Percentiles rank a stretch among this genome's conserved stretches.
These are phyloP conservation scores for Ceratosolen fusciceps DNA, from an alignment of 1,140 invertebrate species.

Conservation along the genomic window DNA sequence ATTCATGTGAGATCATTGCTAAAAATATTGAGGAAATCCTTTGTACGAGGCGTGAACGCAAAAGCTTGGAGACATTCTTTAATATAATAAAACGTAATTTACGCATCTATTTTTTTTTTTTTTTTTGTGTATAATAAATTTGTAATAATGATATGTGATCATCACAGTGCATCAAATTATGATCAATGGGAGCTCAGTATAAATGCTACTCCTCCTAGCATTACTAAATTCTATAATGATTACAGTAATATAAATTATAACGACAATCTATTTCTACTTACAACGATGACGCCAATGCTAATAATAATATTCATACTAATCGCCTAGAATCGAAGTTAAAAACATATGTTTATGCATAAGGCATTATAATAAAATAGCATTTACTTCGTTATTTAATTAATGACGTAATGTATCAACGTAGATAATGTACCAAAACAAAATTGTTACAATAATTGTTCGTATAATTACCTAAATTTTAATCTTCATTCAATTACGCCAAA, in stretches of 20 bases:
- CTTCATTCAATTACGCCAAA: too few species aligned
- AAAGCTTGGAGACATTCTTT: not conserved
- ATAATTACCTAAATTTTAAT: too few species aligned
- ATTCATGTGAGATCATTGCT: not conserved
- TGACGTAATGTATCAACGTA: too few species aligned
- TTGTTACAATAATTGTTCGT: too few species aligned
- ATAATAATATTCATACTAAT: not conserved
- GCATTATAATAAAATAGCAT: too few species aligned
- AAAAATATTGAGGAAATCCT: not conserved
- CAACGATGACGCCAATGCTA: not conserved
- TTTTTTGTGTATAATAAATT: too few species aligned
- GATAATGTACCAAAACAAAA: too few species aligned
- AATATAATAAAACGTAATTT: conserved; percentile 13
- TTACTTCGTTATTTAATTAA: too few species aligned
- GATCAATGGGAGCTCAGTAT: too few species aligned
- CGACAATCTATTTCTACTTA: not conserved
- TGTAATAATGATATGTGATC: not conserved
- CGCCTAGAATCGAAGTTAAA: not conserved
- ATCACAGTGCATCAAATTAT: not conserved
- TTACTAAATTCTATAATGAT: not conserved
- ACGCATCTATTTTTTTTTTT: not conserved
- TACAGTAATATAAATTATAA: not conserved
- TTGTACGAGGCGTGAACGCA: conserved; percentile 2
- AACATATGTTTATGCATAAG: not conserved
- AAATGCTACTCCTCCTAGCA: not conserved